Base-by-base conservation (phyloP, 2,113 vertebrate species). In the Toxotes jaculatrix region DNA sequence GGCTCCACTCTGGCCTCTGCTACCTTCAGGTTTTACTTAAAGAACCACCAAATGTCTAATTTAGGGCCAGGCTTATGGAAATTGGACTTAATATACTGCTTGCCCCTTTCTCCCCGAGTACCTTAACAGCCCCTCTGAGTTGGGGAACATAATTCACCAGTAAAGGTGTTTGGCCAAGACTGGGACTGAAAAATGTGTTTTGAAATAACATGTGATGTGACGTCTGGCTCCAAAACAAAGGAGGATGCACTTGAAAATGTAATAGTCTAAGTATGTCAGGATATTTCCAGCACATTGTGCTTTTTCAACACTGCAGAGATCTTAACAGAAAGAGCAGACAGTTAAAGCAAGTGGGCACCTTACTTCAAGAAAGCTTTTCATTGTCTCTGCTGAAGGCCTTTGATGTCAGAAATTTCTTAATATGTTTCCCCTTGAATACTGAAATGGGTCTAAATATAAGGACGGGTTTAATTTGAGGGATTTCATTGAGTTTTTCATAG, bases 51-150 rank as follows among this genome's bases (percentile, higher is more conserved):
- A 90, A 85, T 11, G 74, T 88, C 87, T 91, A 80, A 91, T 93
- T 93, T 93, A 91, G 74, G 79, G 66, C 72, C 76, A 2, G 86
- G 85, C 86, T 93, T 91, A 92, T 89, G 83, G 90, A 91, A 91
- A 94, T 92, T 87, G 77, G 80, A 55, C 88, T 87, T 90, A 76
- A 90, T 91, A 89, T 92, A 90, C 83, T 87, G 79, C 81, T 40
- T 59, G 53, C 10, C 69, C 64, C 32, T 55, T 75, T 80, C 62
- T 80, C 49, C 67, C 65, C 0, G 14, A 76, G 75, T 75, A 40
- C 66, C 82, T 82, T 47, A 78, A 83, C 80, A 82, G 82, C 45
- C 80, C 62, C 53, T 60, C 36, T 17, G 73, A 73, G 62, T 49
- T 68, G 67, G 77, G n/a, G 62, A 62, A 81, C n/a, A 16, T 85